Base-by-base conservation (phyloP, 1,140 invertebrate species). In the Zaprionus ornatus region DNA sequence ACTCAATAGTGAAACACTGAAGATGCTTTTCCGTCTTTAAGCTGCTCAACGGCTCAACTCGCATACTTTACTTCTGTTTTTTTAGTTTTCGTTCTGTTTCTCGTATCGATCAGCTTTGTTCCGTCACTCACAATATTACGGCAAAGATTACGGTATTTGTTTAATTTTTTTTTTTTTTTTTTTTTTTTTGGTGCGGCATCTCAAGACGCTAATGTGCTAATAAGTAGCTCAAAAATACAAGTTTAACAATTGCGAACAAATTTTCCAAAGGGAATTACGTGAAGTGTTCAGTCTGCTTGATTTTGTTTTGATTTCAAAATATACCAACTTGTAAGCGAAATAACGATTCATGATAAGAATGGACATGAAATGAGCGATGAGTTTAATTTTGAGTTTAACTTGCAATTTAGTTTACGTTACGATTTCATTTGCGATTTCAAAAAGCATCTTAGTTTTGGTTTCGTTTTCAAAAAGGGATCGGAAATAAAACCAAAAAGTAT, bases 401-500 rank as follows among this genome's bases (percentile, higher is more conserved):
- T 70, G 4, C n/a, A 45, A 17, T 45, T 45, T 9, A 80, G 32
- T 77, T 50, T 63, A 80, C 56, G 57, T 78, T 70, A 79, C 50
- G 52, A 40, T 55, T 67, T 77, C 61, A 66, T 76, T 90, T 86
- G 79, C 74, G 80, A 80, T 90, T 83, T 83, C 74, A 88, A 91
- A 92, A 92, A 92, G 91, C 91, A 92, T 92, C 91, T 92, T 88
- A 91, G 91, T 92, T 90, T 91, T 85, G 65, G 80, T 83, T 88
- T 87, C 74, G 60, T 72, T 76, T 63, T 69, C 40, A 68, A 45
- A 67, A 48, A 48, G 56, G 50, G 48, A 32, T 37, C 17, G 50
- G 75, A 82, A 86, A 71, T 78, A 66, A 73, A 80, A 83, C 61
- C 71, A 52, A 83, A 78, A 70, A 86, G 42, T 75, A 73, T 76